Percentiles rank a stretch among this genome's conserved stretches.
Evolutionary conservation across 2,888 invertebrate genomes (phyloP).

Genomic region (Limnephilus lunatus): DNA sequence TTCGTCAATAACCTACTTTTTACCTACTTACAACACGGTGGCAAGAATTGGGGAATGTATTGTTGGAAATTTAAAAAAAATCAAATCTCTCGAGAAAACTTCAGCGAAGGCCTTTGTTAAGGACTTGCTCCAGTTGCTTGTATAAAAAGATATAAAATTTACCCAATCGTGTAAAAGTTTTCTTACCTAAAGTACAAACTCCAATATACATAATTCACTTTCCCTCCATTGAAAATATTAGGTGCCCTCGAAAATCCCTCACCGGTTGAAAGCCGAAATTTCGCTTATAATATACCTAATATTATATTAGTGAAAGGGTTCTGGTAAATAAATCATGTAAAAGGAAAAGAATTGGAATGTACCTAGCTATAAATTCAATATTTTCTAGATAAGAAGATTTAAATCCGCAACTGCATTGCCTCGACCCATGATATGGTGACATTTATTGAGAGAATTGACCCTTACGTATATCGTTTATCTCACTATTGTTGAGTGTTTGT

Average conservation of each 20-base stretch:
- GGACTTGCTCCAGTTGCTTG: not conserved
- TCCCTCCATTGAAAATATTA: not conserved
- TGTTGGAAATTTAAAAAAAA: constrained; percentile 36
- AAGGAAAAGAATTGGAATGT: no score
- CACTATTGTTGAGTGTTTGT: no score
- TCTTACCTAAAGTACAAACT: not conserved
- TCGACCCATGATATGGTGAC: no score
- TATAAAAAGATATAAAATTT: constrained; percentile 4
- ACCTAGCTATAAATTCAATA: no score
- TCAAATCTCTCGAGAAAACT: constrained; percentile 42
- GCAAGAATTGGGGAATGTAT: not conserved
- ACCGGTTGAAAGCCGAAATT: not conserved
- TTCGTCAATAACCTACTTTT: not conserved
- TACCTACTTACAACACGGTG: not conserved
- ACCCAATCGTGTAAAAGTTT: not conserved
- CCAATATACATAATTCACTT: not conserved
- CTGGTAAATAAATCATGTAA: not conserved
- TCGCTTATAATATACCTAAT: not conserved
- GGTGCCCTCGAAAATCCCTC: not conserved
- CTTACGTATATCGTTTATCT: no score
- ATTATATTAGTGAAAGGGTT: not conserved
- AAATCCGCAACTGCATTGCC: no score
- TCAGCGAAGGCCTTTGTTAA: constrained; percentile 3
- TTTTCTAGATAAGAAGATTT: no score
- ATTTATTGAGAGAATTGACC: no score